Base-by-base conservation (phyloP, 2,113 vertebrate genomes). In the Anseranas semipalmata region DNA sequence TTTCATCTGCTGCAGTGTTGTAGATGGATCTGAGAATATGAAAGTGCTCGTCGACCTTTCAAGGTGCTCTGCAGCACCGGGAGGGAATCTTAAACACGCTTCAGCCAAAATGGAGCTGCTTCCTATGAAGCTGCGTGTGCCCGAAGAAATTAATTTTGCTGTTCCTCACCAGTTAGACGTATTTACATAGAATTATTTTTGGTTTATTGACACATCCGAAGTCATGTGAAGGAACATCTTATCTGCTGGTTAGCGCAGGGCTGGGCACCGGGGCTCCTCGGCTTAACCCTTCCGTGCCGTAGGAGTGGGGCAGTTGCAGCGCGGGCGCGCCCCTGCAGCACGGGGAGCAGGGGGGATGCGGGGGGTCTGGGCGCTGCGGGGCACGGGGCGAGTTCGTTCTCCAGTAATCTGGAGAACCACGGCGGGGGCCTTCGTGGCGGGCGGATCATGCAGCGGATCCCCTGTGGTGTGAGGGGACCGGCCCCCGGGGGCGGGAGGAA, bases 31-130 rank as follows among this genome's bases (percentile, higher is more conserved):
- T 1, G 92, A 37, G 95, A 22, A 72, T 74, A 15, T 22, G 59
- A 79, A 80, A 71, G 90, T 30, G 67, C 95, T 81, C 39, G 17
- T 4, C 92, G 92, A 95, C 95, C 95, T 96, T 96, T 94, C 93
- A 95, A 95, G 94, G 95, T 97, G 94, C 94, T 97, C 65, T 78
- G 93, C 92, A 67, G 95, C 59, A 6, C 74, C 63, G 86, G 77
- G 90, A 95, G 90, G 92, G 96, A 95, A 96, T 92, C 95, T 92
- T 90, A 93, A 93, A 78, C 83, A 39, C 15, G 6, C 39, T 87
- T 73, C 95, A 85, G 95, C 87, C 85, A 27, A 89, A 80, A 83
- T 62, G 93, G 90, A 94, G 95, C 81, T 39, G 95, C 93, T 89
- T 87, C 71, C 50, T 90, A 32, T 9, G 1, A 1, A 63, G 0